Evolutionary conservation across 1,140 invertebrate species (phyloP).

Genomic region (Lerema accius): DNA sequence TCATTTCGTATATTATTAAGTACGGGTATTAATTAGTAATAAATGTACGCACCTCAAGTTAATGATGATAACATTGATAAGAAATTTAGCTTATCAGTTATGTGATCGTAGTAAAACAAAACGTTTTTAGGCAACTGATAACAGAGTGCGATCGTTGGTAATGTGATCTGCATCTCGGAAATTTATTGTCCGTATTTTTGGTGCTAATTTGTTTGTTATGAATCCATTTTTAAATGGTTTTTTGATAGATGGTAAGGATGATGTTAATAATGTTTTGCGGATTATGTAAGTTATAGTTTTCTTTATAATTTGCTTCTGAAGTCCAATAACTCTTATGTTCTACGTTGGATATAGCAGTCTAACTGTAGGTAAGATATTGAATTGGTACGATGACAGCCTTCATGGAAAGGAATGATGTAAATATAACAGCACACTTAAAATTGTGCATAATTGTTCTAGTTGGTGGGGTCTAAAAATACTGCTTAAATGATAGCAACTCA

Average conservation of each 20-base stretch:
- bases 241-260: slow-evolving; percentile 55
- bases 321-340: too few species aligned
- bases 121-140: slow-evolving; percentile 50
- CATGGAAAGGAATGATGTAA: too few species aligned
- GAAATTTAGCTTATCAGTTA: slow-evolving; percentile 40
- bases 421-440: too few species aligned
- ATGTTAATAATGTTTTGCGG: background rate
- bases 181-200: background rate
- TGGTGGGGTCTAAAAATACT: too few species aligned
- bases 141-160: slow-evolving; percentile 22
- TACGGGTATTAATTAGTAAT: too few species aligned
- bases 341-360: too few species aligned
- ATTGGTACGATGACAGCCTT: too few species aligned
- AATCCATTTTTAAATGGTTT: slow-evolving; percentile 63
- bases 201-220: slow-evolving; percentile 32
- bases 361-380: too few species aligned
- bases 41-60: background rate
- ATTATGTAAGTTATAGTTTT: slow-evolving; percentile 1
- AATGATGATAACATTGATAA: slow-evolving; percentile 26
- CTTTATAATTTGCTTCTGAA: too few species aligned
- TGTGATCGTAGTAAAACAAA: slow-evolving; percentile 41
- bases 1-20: too few species aligned
- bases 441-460: too few species aligned
- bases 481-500: too few species aligned
- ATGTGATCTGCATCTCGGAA: slow-evolving; percentile 18